Evolutionary conservation across 2,113 vertebrate genomes (phyloP).

Genomic region (Brachirus orientalis): DNA sequence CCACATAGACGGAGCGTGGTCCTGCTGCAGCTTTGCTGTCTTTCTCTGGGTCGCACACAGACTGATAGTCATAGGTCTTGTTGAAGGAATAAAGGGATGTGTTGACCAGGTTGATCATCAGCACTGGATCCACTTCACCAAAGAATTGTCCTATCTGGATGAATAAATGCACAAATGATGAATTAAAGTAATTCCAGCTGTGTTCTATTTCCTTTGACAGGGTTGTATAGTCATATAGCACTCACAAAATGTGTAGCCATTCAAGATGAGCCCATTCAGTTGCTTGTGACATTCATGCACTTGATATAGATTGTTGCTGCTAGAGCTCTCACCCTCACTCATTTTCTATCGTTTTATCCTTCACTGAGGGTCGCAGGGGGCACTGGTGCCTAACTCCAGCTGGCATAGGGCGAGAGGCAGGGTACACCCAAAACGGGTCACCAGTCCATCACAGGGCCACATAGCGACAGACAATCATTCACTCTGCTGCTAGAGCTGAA

Average conservation of each 20-base stretch:
- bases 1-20: slow-evolving; percentile 90
- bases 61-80: slow-evolving; percentile 98
- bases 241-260: no score
- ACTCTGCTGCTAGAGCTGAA: no score
- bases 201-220: neutral
- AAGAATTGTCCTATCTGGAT: slow-evolving; percentile 89
- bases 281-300: neutral
- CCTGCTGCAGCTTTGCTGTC: slow-evolving; percentile 93
- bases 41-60: slow-evolving; percentile 92
- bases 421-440: no score
- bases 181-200: neutral
- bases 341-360: no score
- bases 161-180: slow-evolving; percentile 15
- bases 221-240: neutral
- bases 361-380: no score
- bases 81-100: slow-evolving; percentile 93
- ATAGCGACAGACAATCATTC: no score
- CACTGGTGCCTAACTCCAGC: no score
- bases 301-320: no score
- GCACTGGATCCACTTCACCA: slow-evolving; percentile 93
- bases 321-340: no score
- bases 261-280: no score
- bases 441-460: no score
- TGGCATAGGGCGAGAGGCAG: no score
- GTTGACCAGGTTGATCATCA: slow-evolving; percentile 93